phyloP scores from a whole-genome alignment of 2,888 invertebrate genomes.

The Pocota personata region DNA sequence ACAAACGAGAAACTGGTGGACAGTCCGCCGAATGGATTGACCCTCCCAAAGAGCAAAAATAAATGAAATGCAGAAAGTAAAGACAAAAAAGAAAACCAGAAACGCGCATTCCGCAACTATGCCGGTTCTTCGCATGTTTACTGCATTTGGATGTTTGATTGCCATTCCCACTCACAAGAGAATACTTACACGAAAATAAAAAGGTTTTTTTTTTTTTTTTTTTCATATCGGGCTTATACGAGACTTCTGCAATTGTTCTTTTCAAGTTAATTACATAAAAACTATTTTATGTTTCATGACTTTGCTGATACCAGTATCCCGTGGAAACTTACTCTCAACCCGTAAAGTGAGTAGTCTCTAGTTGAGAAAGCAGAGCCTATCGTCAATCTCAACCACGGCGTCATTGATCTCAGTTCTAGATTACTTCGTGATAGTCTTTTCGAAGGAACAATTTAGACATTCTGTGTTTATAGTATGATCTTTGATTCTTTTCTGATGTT shows the following conservation, averaged over 20 bases:
- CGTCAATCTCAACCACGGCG: no score
- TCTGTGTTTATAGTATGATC: no score
- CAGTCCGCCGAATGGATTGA: neutral
- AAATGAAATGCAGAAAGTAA: neutral
- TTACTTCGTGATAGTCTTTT: no score
- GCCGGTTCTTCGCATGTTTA: neutral
- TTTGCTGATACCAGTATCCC: no score
- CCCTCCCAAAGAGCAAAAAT: neutral
- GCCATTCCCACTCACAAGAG: neutral
- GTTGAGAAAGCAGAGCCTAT: no score
- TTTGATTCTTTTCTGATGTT: no score
- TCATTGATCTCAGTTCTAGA: no score
- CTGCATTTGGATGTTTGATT: neutral
- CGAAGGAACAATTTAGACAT: no score
- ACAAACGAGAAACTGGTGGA: neutral
- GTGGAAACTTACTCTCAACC: no score
- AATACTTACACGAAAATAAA: neutral
- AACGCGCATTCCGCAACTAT: neutral
- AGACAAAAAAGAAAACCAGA: neutral
- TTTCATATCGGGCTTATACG: neutral
- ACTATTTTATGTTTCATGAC: no score
- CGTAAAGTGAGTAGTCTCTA: no score
- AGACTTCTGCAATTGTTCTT: constrained; percentile 5
- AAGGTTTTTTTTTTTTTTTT: neutral
- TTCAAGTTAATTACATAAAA: no score